Conservation (phyloP, 2,797 vertebrate species). For the Dermochelys coriacea region DNA sequence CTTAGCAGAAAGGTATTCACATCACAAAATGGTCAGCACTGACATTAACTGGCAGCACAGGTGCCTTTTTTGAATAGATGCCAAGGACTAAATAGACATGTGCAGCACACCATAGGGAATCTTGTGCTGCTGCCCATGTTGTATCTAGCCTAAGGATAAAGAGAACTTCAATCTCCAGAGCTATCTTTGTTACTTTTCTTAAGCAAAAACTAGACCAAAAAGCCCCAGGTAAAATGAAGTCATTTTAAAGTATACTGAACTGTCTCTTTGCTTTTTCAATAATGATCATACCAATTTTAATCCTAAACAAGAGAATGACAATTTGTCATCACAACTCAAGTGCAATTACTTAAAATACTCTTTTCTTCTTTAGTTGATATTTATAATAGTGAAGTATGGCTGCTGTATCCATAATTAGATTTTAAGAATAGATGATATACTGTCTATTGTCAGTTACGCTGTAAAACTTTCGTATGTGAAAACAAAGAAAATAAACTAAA, state of each 20-base stretch:
- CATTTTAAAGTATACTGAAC: neutral
- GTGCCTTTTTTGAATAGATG: neutral
- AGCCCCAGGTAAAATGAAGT: neutral
- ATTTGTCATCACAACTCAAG: neutral
- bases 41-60: neutral
- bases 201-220: neutral
- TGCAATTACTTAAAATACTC: neutral
- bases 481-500: slow-evolving; percentile 1
- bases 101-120: neutral
- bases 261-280: neutral
- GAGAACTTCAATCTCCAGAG: neutral
- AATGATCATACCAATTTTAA: neutral
- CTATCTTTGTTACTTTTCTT: neutral
- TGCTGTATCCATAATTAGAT: neutral
- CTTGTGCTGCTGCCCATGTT: neutral
- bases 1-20: neutral
- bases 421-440: neutral
- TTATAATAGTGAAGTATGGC: neutral
- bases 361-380: neutral
- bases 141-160: neutral
- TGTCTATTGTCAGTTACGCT: neutral
- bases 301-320: neutral
- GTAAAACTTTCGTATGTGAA: neutral
- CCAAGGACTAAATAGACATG: neutral
- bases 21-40: neutral